Percentiles rank a stretch among this genome's conserved stretches.
phyloP scores from a whole-genome alignment of 2,888 invertebrate species.

The Nymphalis c-album region DNA sequence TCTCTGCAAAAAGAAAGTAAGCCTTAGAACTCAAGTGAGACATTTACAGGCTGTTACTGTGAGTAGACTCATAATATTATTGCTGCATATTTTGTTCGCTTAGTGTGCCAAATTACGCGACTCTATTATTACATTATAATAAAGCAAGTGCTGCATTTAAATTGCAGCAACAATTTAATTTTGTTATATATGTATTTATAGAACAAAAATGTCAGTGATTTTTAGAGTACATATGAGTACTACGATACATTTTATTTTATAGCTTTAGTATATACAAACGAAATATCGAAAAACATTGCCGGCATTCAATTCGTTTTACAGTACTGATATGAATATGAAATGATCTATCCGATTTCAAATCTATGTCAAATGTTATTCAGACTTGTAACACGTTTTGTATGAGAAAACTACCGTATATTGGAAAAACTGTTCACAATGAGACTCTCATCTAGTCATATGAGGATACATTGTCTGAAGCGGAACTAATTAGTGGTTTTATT shows the following conservation, averaged over 20 bases:
- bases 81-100: conserved; percentile 18
- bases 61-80: conserved; percentile 1
- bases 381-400: conserved; percentile 32
- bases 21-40: neutral
- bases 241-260: neutral
- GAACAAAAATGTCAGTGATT: neutral
- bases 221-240: too few relatives aligned
- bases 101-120: conserved; percentile 25
- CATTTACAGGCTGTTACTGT: neutral
- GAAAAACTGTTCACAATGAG: conserved; percentile 38
- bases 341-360: conserved; percentile 28
- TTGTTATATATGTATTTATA: neutral
- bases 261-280: neutral
- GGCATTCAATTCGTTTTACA: conserved; percentile 22
- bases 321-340: conserved; percentile 25
- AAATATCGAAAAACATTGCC: conserved; percentile 12
- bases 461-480: conserved; percentile 38
- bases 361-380: conserved; percentile 27
- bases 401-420: conserved; percentile 31
- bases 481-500: conserved; percentile 54
- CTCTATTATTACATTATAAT: conserved; percentile 23
- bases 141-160: conserved; percentile 28
- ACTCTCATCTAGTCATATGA: conserved; percentile 30
- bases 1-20: neutral
- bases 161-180: conserved; percentile 26